Conservation (phyloP, 2,797 vertebrate genomes). For the Masticophis lateralis region DNA sequence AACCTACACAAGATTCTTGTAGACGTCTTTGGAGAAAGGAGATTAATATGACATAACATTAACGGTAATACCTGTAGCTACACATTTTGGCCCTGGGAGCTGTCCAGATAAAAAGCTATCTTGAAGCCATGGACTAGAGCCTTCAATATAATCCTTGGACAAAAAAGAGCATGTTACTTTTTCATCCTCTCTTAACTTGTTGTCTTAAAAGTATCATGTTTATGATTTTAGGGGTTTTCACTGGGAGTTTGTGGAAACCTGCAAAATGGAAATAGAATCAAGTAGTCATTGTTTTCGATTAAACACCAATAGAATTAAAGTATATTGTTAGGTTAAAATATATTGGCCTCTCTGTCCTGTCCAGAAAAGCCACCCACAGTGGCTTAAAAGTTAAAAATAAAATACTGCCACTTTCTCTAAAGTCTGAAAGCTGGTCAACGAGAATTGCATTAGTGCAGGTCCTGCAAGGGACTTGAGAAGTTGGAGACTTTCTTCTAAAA, state of each 20-base stretch:
- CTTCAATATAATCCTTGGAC: not conserved
- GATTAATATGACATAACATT: not conserved
- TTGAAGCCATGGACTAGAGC: not conserved
- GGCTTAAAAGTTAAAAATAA: not conserved
- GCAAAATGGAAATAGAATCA: not conserved
- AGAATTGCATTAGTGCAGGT: not conserved
- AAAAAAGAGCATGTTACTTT: not conserved
- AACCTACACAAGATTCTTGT: too few species aligned
- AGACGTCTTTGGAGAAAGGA: not conserved
- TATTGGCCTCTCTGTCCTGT: not conserved
- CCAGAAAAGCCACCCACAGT: not conserved
- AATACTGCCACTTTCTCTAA: not conserved
- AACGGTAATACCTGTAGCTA: not conserved
- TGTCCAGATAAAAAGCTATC: not conserved
- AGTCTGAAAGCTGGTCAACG: not conserved
- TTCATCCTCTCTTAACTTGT: not conserved
- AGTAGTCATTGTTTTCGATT: not conserved
- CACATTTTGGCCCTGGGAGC: not conserved
- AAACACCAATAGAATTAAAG: not conserved
- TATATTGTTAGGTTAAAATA: not conserved
- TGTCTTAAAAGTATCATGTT: not conserved
- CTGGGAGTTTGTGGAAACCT: not conserved
- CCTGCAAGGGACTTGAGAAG: not conserved
- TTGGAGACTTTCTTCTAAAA: not conserved
- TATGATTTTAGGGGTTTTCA: not conserved